Evolutionary conservation across 2,888 invertebrate genomes (phyloP).

Genomic region (Lacanobia wlatinum): DNA sequence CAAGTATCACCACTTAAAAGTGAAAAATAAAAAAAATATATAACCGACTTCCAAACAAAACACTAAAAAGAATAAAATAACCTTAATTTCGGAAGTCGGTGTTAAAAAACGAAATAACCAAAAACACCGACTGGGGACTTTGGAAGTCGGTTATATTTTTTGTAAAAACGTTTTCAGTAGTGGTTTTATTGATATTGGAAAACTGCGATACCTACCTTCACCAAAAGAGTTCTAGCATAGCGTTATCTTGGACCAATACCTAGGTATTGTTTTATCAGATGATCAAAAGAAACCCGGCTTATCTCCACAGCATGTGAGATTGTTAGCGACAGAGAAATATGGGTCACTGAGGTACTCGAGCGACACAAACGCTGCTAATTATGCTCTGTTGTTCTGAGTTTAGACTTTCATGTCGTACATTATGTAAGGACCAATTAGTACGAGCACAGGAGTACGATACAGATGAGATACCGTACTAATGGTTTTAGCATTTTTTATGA

Average conservation of each 20-base stretch:
- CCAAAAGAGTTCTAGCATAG: background rate
- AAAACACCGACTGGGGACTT: too few species aligned
- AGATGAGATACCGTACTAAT: background rate
- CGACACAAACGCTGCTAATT: constrained; percentile 22
- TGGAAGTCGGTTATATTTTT: too few species aligned
- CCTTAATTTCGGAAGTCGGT: too few species aligned
- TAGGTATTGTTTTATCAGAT: background rate
- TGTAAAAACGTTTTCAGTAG: too few species aligned
- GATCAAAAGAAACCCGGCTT: background rate
- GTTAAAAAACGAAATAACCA: too few species aligned
- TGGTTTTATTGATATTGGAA: too few species aligned
- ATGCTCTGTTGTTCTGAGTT: constrained; percentile 7
- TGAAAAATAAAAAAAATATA: too few species aligned
- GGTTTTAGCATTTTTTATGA: too few species aligned
- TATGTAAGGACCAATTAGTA: background rate
- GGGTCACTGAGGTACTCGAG: constrained; percentile 36
- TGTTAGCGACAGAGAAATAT: constrained; percentile 30
- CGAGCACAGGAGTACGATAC: background rate
- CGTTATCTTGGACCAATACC: background rate
- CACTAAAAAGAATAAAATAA: too few species aligned
- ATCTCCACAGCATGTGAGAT: constrained; percentile 6
- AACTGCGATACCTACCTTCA: background rate
- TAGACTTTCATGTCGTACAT: background rate
- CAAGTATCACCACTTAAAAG: too few species aligned
- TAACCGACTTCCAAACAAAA: too few species aligned